Conservation (phyloP, 1,140 invertebrate species). For the Probaryconus sp. region DNA sequence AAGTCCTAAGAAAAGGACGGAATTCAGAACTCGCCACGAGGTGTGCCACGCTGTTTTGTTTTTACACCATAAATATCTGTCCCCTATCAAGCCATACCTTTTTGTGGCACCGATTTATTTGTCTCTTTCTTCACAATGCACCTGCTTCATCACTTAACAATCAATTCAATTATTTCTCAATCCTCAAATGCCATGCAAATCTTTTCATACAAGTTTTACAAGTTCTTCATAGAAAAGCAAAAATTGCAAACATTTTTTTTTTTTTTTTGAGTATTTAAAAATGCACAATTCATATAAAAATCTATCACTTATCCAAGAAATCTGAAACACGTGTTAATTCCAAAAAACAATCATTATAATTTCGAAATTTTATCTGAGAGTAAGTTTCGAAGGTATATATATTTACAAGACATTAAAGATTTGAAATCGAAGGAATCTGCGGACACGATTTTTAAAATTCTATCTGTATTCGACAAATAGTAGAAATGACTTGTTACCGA, state of each 20-base stretch:
- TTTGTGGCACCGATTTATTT: conserved; percentile 69
- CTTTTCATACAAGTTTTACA: too few species aligned
- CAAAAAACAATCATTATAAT: conserved; percentile 15
- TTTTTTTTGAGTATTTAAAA: too few species aligned
- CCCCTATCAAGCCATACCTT: conserved; percentile 68
- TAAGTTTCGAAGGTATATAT: conserved; percentile 43
- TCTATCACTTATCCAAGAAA: too few species aligned
- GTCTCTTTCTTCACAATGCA: conserved; percentile 42
- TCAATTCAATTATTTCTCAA: conserved; percentile 1
- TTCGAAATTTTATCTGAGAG: conserved; percentile 43
- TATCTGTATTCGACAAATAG: conserved; percentile 52
- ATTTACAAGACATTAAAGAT: conserved; percentile 55
- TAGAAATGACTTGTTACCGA: conserved; percentile 56
- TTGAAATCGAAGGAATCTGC: conserved; percentile 42
- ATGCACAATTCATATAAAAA: too few species aligned
- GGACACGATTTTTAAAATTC: conserved; percentile 13
- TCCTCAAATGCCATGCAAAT: too few species aligned
- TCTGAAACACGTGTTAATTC: conserved; percentile 40
- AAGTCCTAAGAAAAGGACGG: conserved; percentile 62
- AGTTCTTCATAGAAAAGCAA: too few species aligned
- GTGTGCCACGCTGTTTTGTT: conserved; percentile 68
- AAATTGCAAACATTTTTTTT: too few species aligned
- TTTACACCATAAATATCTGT: conserved; percentile 75
- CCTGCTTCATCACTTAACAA: conserved; percentile 21
- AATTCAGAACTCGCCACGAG: conserved; percentile 72